Evolutionary conservation across 2,797 vertebrate genomes (phyloP).

Genomic region (Cynodonichthys magdalenae): DNA sequence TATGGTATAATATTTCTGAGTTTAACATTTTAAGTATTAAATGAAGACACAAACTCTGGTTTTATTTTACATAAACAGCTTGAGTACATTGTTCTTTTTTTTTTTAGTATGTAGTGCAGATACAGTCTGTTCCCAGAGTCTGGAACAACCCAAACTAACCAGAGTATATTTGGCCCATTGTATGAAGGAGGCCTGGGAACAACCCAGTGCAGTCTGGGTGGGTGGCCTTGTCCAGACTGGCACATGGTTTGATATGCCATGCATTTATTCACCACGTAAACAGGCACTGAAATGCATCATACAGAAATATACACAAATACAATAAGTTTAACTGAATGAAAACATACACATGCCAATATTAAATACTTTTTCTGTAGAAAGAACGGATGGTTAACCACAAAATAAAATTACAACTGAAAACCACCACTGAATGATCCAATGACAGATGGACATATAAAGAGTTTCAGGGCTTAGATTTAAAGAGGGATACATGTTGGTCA

Average conservation of each 20-base stretch:
- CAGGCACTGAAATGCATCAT: conserved; percentile 17
- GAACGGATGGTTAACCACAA: conserved; percentile 49
- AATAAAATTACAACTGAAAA: conserved; percentile 35
- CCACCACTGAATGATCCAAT: conserved; percentile 45
- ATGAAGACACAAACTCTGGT: conserved; percentile 20
- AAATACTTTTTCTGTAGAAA: conserved; percentile 62
- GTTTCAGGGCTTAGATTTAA: conserved; percentile 39
- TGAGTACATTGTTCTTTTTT: conserved; percentile 37
- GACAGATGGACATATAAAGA: conserved; percentile 34
- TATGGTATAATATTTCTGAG: conserved; percentile 8
- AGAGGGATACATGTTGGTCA: conserved; percentile 33
- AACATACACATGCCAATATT: conserved; percentile 61
- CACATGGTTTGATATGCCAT: conserved; percentile 39
- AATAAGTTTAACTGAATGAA: conserved; percentile 42
- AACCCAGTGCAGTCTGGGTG: conserved; percentile 53
- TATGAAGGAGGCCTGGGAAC: conserved; percentile 42
- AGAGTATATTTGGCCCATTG: conserved; percentile 38
- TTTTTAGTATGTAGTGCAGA: conserved; percentile 40
- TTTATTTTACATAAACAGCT: conserved; percentile 34
- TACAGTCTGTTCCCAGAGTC: conserved; percentile 55
- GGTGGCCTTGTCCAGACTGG: conserved; percentile 55
- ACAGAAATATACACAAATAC: conserved; percentile 22
- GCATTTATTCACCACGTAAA: conserved; percentile 16
- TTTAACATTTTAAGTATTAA: conserved; percentile 27
- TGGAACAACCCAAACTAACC: conserved; percentile 43